Base-by-base conservation (phyloP, 2,113 vertebrate species). In the Tenebrosternarchus preto region DNA sequence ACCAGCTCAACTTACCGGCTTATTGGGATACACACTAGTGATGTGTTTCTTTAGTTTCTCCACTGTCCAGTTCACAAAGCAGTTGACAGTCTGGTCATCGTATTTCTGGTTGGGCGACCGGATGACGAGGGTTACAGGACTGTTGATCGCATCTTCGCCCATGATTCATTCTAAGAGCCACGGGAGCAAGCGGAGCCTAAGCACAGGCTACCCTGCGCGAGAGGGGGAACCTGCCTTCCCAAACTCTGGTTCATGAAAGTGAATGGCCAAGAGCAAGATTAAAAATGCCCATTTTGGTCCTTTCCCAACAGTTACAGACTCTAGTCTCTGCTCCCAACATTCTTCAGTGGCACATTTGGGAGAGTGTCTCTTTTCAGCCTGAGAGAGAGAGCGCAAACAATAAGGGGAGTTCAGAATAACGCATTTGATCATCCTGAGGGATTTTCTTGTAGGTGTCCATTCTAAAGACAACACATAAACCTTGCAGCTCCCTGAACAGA, bases 41-140 rank as follows among this genome's bases (percentile, higher is more conserved):
- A 99, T 95, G 86, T 99, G 97, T 50, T 84, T 89, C 89, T 99
- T 99, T 50, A 99, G 92, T 83, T 88, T 94, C 91, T 95, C 96
- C 90, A 98, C 97, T 0, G 96, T 99, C 97, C 97, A 98, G 89
- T 95, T 92, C 84, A 96, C 91, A 86, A 95, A 96, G 91, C 97
- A 99, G 92, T 89, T 94, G 82, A 99, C 92, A 77, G 96, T 96
- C 92, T 97, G 96, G 90, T 99, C 97, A 70, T 95, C 93, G 89
- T 97, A 97, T 24, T 96, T 98, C 93, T 98, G 96, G 90, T 99
- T 98, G 85, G 97, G 97, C 22, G 97, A 94, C 86, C 96, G 97
- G 76, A 99, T 96, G 88, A 98, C 90, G 85, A 98, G 91, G 69
- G 95, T 98, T 82, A 98, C 95, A 6, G 96, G 95, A 86, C 87